Evolutionary conservation across 2,888 invertebrate species (phyloP), one percentile per base, ranked within the genome.

Genomic region (Parthenolecanium corni): DNA sequence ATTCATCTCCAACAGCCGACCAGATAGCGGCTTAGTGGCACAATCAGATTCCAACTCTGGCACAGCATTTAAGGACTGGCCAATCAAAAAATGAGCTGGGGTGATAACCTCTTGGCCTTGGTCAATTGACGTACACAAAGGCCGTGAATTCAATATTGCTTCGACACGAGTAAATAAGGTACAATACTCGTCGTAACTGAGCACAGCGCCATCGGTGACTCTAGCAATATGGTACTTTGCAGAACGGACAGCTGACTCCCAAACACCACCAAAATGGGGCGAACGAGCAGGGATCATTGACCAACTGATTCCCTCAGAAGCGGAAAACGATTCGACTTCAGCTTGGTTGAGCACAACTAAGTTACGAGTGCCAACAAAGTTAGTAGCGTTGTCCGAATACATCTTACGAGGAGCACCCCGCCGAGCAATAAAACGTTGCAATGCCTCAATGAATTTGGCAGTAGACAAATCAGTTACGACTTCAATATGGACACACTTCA

Each of bases 21-120:
- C 9, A 38, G 38, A 38, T 38, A 38, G 12, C 9, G 38, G 12
- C 2, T 70, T 66, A 14, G 12, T 14, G 12, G 9, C 38, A 38
- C 14, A 9, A 11, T 38, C 38, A 14, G 9, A 11, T 11, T 38
- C 38, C 14, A 38, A 11, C 14, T 11, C 9, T 11, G 38, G 38
- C 9, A 38, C 38, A 11, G 12, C 38, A 38, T 11, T 9, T 14
- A 38, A 38, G 38, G 38, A 38, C 9, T 14, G 9, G 9, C 38
- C 38, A 38, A 14, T 38, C 14, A 38, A 38, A 14, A 38, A 38
- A 14, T 38, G 38, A 38, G 9, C 38, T 11, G 38, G 38, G 38
- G 38, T 38, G 9, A 38, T 38, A 14, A 38, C 14, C 14, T 38
- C 38, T 9, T 14, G 9, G 9, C 38, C 38, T 38, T 38, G 38